Evolutionary conservation across 1,140 invertebrate genomes (phyloP), one percentile per base, ranked within the genome.

Genomic region (Contarinia nasturtii): DNA sequence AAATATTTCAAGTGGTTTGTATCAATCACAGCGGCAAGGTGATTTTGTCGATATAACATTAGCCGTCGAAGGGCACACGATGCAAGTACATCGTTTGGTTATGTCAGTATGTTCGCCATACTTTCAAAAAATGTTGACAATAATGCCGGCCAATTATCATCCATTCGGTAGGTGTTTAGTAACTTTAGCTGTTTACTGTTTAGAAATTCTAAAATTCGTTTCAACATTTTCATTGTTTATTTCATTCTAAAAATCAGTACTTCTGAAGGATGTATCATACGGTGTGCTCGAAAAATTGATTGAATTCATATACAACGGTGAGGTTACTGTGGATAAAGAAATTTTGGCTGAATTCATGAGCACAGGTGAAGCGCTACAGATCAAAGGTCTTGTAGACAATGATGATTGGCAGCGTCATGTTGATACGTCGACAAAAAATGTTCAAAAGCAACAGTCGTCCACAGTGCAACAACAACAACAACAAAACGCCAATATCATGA

Each of bases 241-340:
- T 15, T 41, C 17, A n/a, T n/a, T 45, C 57, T 12, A 10, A 10
- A 8, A 36, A 36, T 10, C n/a, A 10, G 80, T 88, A 57, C 85
- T 87, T 67, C 71, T 89, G 60, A 84, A 86, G 69, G 82, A 86
- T 64, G 78, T 86, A 60, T 76, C 76, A 63, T 77, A 80, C 63
- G 67, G 70, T 50, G 80, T 82, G 52, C 65, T 87, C 55, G 76
- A 75, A 65, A 77, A 82, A 63, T 72, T 87, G 54, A 71, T 88
- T 55, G 78, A 82, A 58, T 88, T 87, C 65, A 86, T 88, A 78
- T 88, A 88, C 60, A 77, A 80, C 67, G 84, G 84, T 52, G 82
- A 86, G 70, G 82, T 86, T 45, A 85, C 84, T 69, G 79, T 87
- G 55, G 79, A 76, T 56, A 80, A 86, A 67, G 80, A 86, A 59